Conservation (phyloP, 2,888 invertebrate species). For the Imbricaverruca yamaguchii region DNA sequence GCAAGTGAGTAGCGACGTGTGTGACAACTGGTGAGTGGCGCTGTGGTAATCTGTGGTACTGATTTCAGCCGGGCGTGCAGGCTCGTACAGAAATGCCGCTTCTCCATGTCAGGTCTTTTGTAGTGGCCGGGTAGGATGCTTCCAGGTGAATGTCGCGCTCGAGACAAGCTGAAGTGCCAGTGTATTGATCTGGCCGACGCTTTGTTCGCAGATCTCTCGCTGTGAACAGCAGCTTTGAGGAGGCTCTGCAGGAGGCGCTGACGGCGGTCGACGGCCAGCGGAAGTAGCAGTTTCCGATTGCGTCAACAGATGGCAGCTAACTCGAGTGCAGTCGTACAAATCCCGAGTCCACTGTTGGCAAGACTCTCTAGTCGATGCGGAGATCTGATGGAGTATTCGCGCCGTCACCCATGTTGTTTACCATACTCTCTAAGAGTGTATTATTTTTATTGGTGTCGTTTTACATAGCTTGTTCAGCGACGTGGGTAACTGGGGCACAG, state of each 20-base stretch:
- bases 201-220: slow-evolving; percentile 12
- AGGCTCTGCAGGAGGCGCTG: slow-evolving; percentile 90
- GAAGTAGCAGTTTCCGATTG: background rate
- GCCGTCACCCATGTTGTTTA: background rate
- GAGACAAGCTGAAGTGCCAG: too few relatives aligned
- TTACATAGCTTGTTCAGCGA: background rate
- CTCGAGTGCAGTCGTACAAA: slow-evolving; percentile 10
- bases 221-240: slow-evolving; percentile 71
- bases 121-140: too few relatives aligned
- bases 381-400: background rate
- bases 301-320: slow-evolving; percentile 16
- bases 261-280: slow-evolving; percentile 58
- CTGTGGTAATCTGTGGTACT: too few relatives aligned
- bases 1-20: slow-evolving; percentile 54
- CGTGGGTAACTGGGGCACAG: background rate
- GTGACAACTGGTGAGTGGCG: too few relatives aligned
- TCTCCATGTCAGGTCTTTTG: too few relatives aligned
- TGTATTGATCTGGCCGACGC: background rate
- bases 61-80: too few relatives aligned
- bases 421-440: slow-evolving; percentile 18
- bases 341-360: background rate
- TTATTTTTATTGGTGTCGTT: background rate
- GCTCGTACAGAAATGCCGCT: too few relatives aligned
- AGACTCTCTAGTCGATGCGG: slow-evolving; percentile 11
- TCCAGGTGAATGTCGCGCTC: too few relatives aligned